These are phyloP conservation scores for Hylia prasina DNA, from an alignment of 2,113 vertebrate genomes.

Conservation along the genomic window DNA sequence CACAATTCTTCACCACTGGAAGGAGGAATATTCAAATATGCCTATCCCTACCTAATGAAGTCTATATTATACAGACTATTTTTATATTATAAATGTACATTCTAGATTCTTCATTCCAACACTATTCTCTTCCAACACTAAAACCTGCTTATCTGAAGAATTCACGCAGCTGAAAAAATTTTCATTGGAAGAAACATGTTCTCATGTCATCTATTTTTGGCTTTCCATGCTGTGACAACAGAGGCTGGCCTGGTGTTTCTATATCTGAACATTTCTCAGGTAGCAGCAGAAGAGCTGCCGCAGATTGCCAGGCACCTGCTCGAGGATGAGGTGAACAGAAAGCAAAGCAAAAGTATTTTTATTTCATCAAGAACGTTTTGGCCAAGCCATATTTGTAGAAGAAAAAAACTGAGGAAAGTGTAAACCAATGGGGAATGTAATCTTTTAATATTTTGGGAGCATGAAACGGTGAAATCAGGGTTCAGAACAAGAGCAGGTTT, in stretches of 20 bases:
- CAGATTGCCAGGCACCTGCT: slow-evolving; percentile 51
- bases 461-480: not conserved
- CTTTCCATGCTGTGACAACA: not conserved
- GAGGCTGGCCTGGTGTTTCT: slow-evolving; percentile 17
- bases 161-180: not conserved
- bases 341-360: slow-evolving; percentile 32
- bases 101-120: not conserved
- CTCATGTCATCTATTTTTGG: slow-evolving; percentile 17
- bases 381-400: not conserved
- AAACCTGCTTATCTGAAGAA: not conserved
- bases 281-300: not conserved
- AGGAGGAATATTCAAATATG: not conserved
- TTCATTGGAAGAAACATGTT: slow-evolving; percentile 8
- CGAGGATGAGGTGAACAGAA: not conserved
- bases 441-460: not conserved
- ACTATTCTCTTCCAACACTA: not conserved
- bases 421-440: not conserved
- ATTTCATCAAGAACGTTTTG: not conserved
- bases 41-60: not conserved
- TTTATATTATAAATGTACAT: not conserved
- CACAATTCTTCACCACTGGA: not conserved
- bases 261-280: slow-evolving; percentile 17
- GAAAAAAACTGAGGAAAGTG: not conserved
- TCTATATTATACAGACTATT: not conserved
- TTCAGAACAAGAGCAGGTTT: not conserved